Percentiles rank a stretch among this genome's conserved stretches.
These are phyloP conservation scores for Macrobrachium rosenbergii DNA, from an alignment of 1,140 invertebrate genomes.

Conservation along the genomic window DNA sequence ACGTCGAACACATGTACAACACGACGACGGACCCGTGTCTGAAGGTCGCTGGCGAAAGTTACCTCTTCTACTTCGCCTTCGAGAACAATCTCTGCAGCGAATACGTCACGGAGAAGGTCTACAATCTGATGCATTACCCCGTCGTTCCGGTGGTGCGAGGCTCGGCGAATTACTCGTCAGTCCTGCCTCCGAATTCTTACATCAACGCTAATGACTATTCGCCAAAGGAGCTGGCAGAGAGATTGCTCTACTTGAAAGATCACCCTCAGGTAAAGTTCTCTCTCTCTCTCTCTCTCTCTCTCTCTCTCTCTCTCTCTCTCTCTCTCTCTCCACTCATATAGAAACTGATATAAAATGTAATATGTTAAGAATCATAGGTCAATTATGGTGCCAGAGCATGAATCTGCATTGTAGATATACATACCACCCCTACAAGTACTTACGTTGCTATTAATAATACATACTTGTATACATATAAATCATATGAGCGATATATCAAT, in stretches of 20 bases:
- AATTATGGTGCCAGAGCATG: background rate
- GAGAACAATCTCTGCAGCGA: slow-evolving; percentile 71
- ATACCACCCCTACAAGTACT: background rate
- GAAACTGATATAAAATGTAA: background rate
- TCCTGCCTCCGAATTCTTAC: slow-evolving; percentile 78
- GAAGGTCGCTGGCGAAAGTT: slow-evolving; percentile 63
- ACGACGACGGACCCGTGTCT: slow-evolving; percentile 10
- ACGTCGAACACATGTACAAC: slow-evolving; percentile 4
- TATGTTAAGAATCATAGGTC: background rate
- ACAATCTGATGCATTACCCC: slow-evolving; percentile 66
- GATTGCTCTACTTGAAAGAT: slow-evolving; percentile 16
- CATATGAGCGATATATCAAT: background rate
- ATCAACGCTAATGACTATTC: slow-evolving; percentile 72
- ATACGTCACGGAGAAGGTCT: slow-evolving; percentile 70
- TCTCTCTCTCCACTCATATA: no score
- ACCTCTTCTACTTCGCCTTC: slow-evolving; percentile 73
- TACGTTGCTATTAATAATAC: background rate
- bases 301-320: no score
- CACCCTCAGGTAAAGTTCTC: slow-evolving; percentile 3
- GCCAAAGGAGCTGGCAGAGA: slow-evolving; percentile 21
- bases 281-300: no score
- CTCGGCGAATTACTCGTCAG: slow-evolving; percentile 72
- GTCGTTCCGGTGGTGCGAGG: slow-evolving; percentile 82
- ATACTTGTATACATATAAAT: background rate
- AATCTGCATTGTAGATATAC: background rate